Conservation (phyloP, 2,888 invertebrate genomes). For the Horisme vitalbata region DNA sequence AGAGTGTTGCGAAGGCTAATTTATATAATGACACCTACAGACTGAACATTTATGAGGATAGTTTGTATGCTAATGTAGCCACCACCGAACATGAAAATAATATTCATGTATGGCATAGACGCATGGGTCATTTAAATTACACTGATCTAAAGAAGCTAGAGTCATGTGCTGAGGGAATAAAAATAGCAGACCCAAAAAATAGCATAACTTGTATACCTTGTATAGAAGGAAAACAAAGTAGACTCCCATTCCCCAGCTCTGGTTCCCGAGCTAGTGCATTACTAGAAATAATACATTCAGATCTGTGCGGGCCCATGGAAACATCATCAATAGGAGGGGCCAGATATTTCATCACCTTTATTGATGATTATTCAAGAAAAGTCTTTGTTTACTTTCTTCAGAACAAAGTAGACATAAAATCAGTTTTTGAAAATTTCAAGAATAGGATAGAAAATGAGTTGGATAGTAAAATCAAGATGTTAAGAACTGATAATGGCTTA, state of each 20-base stretch:
- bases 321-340: slow-evolving; percentile 26
- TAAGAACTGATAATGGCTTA: slow-evolving; percentile 30
- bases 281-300: slow-evolving; percentile 30
- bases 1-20: neutral
- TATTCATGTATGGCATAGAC: slow-evolving; percentile 21
- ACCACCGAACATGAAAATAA: slow-evolving; percentile 6
- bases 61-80: neutral
- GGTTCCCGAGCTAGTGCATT: slow-evolving; percentile 22
- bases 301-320: slow-evolving; percentile 37
- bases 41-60: neutral
- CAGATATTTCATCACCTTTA: slow-evolving; percentile 33
- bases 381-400: slow-evolving; percentile 28
- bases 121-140: slow-evolving; percentile 35
- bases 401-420: neutral
- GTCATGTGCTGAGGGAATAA: slow-evolving; percentile 28
- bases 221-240: slow-evolving; percentile 31
- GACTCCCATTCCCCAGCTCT: slow-evolving; percentile 25
- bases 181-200: neutral
- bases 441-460: slow-evolving; percentile 26
- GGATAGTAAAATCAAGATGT: slow-evolving; percentile 22
- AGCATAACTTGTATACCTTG: slow-evolving; percentile 22
- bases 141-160: slow-evolving; percentile 30
- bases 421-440: slow-evolving; percentile 28
- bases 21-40: neutral
- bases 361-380: slow-evolving; percentile 29